Evolutionary conservation across 2,113 vertebrate species (phyloP).

Genomic region (Cyrtonyx montezumae): DNA sequence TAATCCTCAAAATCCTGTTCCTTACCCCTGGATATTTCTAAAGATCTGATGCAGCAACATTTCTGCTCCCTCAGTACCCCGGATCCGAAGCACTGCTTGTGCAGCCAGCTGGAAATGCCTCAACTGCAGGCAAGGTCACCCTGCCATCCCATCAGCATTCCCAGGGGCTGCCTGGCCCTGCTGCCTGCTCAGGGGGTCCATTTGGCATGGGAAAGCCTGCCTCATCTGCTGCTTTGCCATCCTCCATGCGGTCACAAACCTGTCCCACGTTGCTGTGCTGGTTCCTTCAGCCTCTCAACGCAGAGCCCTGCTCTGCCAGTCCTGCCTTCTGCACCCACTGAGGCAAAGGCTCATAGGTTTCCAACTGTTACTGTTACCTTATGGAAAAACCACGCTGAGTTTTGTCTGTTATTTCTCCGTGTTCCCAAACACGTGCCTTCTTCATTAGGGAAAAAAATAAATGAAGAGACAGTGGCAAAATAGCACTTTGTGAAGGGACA

Average conservation of each 20-base stretch:
- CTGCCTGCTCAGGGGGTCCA: rapidly evolving
- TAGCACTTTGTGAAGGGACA: neutral
- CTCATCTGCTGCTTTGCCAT: neutral
- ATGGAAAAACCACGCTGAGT: neutral
- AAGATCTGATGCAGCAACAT: neutral
- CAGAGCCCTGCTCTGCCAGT: neutral
- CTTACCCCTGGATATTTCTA: neutral
- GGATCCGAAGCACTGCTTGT: neutral
- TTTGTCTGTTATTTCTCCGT: neutral
- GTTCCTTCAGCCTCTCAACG: rapidly evolving
- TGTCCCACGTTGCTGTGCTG: neutral
- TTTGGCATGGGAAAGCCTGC: neutral
- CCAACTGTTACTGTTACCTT: rapidly evolving
- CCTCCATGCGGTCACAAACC: neutral
- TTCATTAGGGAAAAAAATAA: neutral
- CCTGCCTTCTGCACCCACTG: rapidly evolving
- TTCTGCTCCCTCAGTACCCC: neutral
- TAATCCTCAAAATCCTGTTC: constrained; percentile 29
- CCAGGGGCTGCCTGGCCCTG: neutral
- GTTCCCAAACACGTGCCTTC: neutral
- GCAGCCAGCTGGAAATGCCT: neutral
- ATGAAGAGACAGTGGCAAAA: neutral
- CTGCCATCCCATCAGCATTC: rapidly evolving
- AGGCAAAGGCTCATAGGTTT: too few species aligned
- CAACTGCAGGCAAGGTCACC: neutral